A percentile compares a stretch with the other conserved stretches of the same genome.
phyloP scores from a whole-genome alignment of 2,888 invertebrate species.

The Danaus chrysippus region DNA sequence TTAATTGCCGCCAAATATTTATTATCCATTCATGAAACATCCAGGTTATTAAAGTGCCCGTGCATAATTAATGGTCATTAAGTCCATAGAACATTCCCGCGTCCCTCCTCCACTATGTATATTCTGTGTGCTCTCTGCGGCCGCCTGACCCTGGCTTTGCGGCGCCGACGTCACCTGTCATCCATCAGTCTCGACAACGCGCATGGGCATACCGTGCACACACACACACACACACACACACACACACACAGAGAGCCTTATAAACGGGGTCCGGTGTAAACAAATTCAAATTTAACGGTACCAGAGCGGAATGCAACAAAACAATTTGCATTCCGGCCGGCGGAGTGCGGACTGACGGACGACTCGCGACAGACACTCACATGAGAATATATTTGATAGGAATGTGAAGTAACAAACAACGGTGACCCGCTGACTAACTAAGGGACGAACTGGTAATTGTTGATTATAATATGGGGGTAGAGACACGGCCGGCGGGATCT shows the following conservation, averaged over 20 bases:
- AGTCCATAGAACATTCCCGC: conserved; percentile 20
- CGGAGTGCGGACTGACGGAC: conserved; percentile 46
- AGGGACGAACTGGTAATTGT: no score
- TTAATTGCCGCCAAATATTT: no score
- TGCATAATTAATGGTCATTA: conserved; percentile 7
- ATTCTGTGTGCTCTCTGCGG: conserved; percentile 18
- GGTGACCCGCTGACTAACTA: no score
- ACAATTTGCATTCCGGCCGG: conserved; percentile 58
- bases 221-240: conserved; percentile 29
- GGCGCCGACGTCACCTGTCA: conserved; percentile 75
- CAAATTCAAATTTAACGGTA: conserved; percentile 76
- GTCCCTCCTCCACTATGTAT: conserved; percentile 20
- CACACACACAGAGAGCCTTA: conserved; percentile 25
- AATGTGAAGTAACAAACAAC: conserved; percentile 40
- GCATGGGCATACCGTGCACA: conserved; percentile 59
- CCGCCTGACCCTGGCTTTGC: conserved; percentile 34
- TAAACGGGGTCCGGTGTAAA: conserved; percentile 38
- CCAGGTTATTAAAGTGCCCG: neutral
- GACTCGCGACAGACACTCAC: conserved; percentile 39
- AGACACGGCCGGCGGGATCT: no score
- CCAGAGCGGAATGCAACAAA: conserved; percentile 67
- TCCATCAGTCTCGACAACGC: conserved; percentile 75
- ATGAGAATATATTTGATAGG: conserved; percentile 59
- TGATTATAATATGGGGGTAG: no score
- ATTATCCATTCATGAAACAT: neutral